Percentiles rank a stretch among this genome's conserved stretches.
Evolutionary conservation across 1,140 invertebrate species (phyloP).

Genomic region (Drosophila pandora): DNA sequence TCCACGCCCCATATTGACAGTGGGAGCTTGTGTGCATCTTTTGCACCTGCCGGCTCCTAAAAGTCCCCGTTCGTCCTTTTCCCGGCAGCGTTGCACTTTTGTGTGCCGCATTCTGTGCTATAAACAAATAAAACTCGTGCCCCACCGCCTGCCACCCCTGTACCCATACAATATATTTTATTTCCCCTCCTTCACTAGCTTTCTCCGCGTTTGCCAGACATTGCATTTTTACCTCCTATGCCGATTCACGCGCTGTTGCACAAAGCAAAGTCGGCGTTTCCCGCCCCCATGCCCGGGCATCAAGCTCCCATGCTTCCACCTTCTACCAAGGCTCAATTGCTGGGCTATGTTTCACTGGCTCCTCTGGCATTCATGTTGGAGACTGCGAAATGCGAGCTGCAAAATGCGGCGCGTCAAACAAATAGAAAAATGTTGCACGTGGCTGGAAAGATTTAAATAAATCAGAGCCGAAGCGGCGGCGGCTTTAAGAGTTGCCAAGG

Average conservation of each 20-base stretch:
- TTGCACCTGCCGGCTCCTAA: constrained; percentile 47
- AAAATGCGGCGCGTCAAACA: constrained; percentile 47
- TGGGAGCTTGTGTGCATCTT: constrained; percentile 32
- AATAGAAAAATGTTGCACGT: constrained; percentile 68
- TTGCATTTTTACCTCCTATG: constrained; percentile 61
- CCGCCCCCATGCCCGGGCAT: neutral
- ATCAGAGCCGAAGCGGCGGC: constrained; percentile 2
- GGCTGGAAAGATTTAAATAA: constrained; percentile 51
- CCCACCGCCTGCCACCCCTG: neutral
- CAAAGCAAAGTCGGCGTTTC: constrained; percentile 78
- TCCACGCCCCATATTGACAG: constrained; percentile 60
- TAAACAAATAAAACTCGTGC: constrained; percentile 73
- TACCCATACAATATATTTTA: constrained; percentile 10
- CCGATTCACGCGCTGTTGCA: constrained; percentile 73
- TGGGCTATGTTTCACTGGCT: constrained; percentile 52
- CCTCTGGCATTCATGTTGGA: constrained; percentile 29
- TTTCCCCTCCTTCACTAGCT: constrained; percentile 13
- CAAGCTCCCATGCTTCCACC: constrained; percentile 1
- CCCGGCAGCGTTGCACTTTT: constrained; percentile 69
- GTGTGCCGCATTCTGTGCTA: constrained; percentile 53
- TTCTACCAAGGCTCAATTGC: constrained; percentile 53
- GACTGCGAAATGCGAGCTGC: constrained; percentile 26
- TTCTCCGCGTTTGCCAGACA: constrained; percentile 60
- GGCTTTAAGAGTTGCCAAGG: constrained; percentile 8
- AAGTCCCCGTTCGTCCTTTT: constrained; percentile 21